Percentiles rank a stretch among this genome's conserved stretches.
Evolutionary conservation across 2,797 vertebrate genomes (phyloP).

Genomic region (Hozukius guyotensis): DNA sequence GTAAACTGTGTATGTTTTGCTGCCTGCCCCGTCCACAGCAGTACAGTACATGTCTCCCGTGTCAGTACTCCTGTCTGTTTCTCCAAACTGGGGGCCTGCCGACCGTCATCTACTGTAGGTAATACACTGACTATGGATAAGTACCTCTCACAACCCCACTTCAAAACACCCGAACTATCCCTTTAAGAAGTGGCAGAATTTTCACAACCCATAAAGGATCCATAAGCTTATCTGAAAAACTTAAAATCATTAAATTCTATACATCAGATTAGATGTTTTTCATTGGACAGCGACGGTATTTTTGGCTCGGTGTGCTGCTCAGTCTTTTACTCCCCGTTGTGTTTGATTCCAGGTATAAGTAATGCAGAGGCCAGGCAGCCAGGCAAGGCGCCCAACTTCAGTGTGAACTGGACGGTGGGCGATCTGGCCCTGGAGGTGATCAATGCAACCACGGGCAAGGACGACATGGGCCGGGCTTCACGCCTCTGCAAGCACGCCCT

Average conservation of each 20-base stretch:
- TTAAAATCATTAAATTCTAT: not conserved
- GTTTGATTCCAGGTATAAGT: constrained; percentile 89
- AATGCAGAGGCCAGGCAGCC: constrained; percentile 96
- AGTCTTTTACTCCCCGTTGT: not conserved
- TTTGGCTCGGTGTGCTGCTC: not conserved
- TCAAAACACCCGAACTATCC: too few species aligned
- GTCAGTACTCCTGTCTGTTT: too few species aligned
- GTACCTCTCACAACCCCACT: too few species aligned
- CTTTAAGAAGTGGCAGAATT: not conserved
- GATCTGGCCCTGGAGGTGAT: constrained; percentile 92
- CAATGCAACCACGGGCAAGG: constrained; percentile 96
- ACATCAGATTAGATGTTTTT: not conserved
- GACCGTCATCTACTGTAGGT: too few species aligned
- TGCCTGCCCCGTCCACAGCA: too few species aligned
- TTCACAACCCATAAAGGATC: not conserved
- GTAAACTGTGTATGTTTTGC: too few species aligned
- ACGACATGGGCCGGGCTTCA: constrained; percentile 94
- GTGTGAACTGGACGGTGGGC: constrained; percentile 96
- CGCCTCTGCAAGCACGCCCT: constrained; percentile 96
- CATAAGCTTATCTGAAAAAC: not conserved
- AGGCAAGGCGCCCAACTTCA: constrained; percentile 97
- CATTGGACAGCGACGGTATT: not conserved
- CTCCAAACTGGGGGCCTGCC: too few species aligned
- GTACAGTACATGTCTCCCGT: too few species aligned
- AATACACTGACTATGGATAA: too few species aligned